These are phyloP conservation scores for Theretra japonica DNA, from an alignment of 2,888 invertebrate species.

Conservation along the genomic window DNA sequence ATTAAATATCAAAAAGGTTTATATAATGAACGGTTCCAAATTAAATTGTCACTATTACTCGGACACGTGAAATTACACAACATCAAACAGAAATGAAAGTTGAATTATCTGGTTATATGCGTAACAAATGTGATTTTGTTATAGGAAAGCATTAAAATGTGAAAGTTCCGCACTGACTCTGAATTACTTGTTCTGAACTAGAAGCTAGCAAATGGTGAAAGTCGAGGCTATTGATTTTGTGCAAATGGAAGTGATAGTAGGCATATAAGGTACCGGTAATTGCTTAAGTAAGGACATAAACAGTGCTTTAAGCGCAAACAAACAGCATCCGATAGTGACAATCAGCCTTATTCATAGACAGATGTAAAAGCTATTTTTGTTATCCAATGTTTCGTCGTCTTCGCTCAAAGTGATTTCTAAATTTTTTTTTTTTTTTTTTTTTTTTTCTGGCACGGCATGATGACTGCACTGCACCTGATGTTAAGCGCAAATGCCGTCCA, in stretches of 20 bases:
- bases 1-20: too few relatives aligned
- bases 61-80: not conserved
- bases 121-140: slow-evolving; percentile 22
- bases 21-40: not conserved
- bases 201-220: slow-evolving; percentile 23
- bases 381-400: too few relatives aligned
- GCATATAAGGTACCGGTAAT: slow-evolving; percentile 19
- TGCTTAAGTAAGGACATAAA: not conserved
- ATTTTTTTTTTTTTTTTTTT: too few relatives aligned
- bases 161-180: slow-evolving; percentile 24
- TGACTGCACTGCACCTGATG: too few relatives aligned
- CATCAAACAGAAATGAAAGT: slow-evolving; percentile 8
- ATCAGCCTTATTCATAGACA: too few relatives aligned
- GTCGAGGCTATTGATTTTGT: slow-evolving; percentile 21
- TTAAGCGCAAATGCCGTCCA: too few relatives aligned
- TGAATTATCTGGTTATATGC: slow-evolving; percentile 14
- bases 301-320: too few relatives aligned
- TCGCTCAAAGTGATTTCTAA: too few relatives aligned
- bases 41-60: not conserved
- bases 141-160: slow-evolving; percentile 20
- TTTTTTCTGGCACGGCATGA: too few relatives aligned
- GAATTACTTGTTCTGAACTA: slow-evolving; percentile 18
- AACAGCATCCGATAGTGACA: too few relatives aligned
- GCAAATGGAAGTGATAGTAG: slow-evolving; percentile 22
- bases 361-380: too few relatives aligned